A percentile compares a stretch with the other conserved stretches of the same genome.
phyloP scores from a whole-genome alignment of 2,797 vertebrate species.

The Cyclopterus lumpus region DNA sequence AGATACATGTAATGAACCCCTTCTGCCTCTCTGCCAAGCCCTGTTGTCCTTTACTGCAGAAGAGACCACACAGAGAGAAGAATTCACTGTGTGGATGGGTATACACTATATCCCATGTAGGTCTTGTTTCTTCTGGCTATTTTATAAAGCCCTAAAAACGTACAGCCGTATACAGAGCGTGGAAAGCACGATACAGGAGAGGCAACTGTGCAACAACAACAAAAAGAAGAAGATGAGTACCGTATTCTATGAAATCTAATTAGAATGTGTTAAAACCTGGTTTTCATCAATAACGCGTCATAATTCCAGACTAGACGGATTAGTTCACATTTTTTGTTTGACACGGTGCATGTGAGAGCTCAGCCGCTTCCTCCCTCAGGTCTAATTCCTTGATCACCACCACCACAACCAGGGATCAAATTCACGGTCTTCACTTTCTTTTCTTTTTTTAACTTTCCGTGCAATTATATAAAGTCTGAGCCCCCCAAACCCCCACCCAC shows the following conservation, averaged over 20 bases:
- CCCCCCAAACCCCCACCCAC: no score
- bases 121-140: conserved; percentile 38
- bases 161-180: conserved; percentile 11
- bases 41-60: conserved; percentile 49
- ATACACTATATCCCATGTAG: conserved; percentile 36
- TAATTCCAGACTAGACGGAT: conserved; percentile 3
- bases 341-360: not conserved
- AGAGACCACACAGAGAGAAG: conserved; percentile 71
- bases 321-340: conserved; percentile 18
- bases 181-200: conserved; percentile 18
- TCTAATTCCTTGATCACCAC: conserved; percentile 36
- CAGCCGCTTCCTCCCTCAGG: conserved; percentile 18
- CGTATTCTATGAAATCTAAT: not conserved
- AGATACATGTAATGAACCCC: conserved; percentile 48
- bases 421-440: conserved; percentile 2
- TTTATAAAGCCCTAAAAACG: conserved; percentile 61
- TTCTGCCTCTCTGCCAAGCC: conserved; percentile 50
- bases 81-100: conserved; percentile 32
- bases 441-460: conserved; percentile 33
- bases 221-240: not conserved
- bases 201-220: conserved; percentile 17
- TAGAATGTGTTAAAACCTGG: not conserved
- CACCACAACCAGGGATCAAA: conserved; percentile 9
- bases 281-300: not conserved
- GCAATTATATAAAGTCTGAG: conserved; percentile 40